A percentile compares a stretch with the other conserved stretches of the same genome.
phyloP scores from a whole-genome alignment of 53 echinoderm and acorn worm genomes.

The Astropecten irregularis region DNA sequence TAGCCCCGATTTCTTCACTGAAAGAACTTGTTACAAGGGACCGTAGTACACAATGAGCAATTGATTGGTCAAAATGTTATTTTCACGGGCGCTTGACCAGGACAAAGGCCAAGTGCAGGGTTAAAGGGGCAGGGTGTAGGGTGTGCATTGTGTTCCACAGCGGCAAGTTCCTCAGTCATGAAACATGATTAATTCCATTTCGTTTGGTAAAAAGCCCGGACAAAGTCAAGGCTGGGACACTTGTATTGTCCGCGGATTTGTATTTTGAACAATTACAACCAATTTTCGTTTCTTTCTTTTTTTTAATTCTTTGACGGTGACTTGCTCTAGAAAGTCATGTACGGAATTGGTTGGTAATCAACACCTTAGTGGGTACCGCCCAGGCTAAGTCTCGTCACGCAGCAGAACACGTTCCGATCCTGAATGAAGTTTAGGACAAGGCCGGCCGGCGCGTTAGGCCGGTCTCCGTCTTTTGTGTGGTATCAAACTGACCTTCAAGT shows the following conservation, averaged over 20 bases:
- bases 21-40: too few relatives aligned
- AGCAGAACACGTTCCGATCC: too few relatives aligned
- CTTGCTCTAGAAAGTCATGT: too few relatives aligned
- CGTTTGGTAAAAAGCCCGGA: slow-evolving; percentile 5
- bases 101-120: too few relatives aligned
- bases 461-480: background rate
- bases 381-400: too few relatives aligned
- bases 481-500: slow-evolving; percentile 10
- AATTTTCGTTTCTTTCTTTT: background rate
- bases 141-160: background rate
- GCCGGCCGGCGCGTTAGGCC: slow-evolving; percentile 10
- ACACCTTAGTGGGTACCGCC: too few relatives aligned
- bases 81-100: too few relatives aligned
- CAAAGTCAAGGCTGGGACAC: slow-evolving; percentile 20
- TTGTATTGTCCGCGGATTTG: background rate
- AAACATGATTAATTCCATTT: slow-evolving; percentile 28
- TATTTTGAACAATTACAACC: background rate
- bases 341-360: too few relatives aligned
- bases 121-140: background rate
- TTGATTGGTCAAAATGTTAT: too few relatives aligned
- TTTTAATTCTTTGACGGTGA: too few relatives aligned
- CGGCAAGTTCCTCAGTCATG: background rate
- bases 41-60: too few relatives aligned
- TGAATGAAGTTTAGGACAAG: slow-evolving; percentile 26
- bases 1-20: too few relatives aligned